phyloP scores from a whole-genome alignment of 2,113 vertebrate genomes.

The Sebastes fasciatus region DNA sequence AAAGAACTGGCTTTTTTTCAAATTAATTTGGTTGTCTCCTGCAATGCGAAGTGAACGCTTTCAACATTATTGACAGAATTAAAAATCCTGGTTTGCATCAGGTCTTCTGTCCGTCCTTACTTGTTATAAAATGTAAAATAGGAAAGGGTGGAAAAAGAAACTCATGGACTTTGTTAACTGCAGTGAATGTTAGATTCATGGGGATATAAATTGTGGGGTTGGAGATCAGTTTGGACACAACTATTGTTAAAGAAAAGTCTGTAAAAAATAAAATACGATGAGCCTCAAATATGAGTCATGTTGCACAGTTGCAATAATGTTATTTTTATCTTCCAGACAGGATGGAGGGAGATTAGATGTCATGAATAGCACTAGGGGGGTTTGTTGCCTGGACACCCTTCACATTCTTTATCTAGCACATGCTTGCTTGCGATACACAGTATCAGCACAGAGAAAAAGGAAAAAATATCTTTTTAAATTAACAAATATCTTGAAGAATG shows the following conservation, averaged over 20 bases:
- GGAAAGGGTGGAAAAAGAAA: background rate
- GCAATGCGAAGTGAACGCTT: background rate
- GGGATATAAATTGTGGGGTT: background rate
- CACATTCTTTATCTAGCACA: slow-evolving; percentile 24
- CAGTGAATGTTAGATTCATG: slow-evolving; percentile 6
- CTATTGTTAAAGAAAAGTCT: background rate
- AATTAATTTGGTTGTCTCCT: background rate
- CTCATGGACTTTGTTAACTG: background rate
- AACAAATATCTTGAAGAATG: slow-evolving; percentile 31
- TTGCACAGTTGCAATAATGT: slow-evolving; percentile 3
- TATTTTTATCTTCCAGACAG: slow-evolving; percentile 45
- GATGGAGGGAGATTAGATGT: slow-evolving; percentile 45
- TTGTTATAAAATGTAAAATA: background rate
- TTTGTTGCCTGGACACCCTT: slow-evolving; percentile 19
- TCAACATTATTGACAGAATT: background rate
- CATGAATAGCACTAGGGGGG: slow-evolving; percentile 30
- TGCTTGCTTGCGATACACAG: slow-evolving; percentile 2
- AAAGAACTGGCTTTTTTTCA: background rate
- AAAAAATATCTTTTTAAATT: slow-evolving; percentile 28
- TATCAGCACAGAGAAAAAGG: slow-evolving; percentile 2
- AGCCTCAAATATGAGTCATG: slow-evolving; percentile 20
- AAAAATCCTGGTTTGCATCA: background rate
- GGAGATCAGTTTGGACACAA: background rate
- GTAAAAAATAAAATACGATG: background rate
- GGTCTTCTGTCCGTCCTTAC: background rate